Evolutionary conservation across 2,113 vertebrate genomes (phyloP).

Genomic region (Myotis lucifugus): DNA sequence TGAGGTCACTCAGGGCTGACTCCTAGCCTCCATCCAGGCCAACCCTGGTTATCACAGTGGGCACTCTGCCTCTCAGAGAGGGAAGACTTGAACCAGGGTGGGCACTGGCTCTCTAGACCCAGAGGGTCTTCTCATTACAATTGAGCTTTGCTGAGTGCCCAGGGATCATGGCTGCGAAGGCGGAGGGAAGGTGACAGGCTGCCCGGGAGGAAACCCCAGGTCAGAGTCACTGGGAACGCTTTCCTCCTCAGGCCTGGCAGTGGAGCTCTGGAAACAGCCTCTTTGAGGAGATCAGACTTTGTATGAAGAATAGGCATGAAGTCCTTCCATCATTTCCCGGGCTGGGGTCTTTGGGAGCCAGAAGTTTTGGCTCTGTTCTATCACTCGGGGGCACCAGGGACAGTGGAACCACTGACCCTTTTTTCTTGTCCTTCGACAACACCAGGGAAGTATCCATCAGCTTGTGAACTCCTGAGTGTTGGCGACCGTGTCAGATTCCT

Average conservation of each 20-base stretch:
- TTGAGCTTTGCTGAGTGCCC: background rate
- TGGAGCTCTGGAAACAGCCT: background rate
- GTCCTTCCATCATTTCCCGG: background rate
- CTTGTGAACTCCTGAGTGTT: background rate
- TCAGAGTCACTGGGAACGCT: background rate
- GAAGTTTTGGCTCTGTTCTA: background rate
- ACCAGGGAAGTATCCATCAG: background rate
- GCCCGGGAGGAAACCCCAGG: background rate
- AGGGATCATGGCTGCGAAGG: background rate
- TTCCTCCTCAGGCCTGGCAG: background rate
- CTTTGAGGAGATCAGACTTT: background rate
- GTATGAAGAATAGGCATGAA: too few relatives aligned
- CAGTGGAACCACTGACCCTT: background rate
- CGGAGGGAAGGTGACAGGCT: background rate
- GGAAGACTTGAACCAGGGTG: background rate
- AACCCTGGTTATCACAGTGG: too few relatives aligned
- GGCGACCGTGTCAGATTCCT: accelerated
- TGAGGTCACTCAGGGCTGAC: background rate
- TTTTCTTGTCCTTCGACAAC: background rate
- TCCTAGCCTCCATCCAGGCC: background rate
- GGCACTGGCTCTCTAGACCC: background rate
- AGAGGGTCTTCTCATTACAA: background rate
- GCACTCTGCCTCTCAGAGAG: background rate
- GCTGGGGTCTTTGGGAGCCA: background rate
- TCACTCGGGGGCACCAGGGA: background rate